Conservation (phyloP, 2,113 vertebrate species). For the Gymnocephalus cernua region DNA sequence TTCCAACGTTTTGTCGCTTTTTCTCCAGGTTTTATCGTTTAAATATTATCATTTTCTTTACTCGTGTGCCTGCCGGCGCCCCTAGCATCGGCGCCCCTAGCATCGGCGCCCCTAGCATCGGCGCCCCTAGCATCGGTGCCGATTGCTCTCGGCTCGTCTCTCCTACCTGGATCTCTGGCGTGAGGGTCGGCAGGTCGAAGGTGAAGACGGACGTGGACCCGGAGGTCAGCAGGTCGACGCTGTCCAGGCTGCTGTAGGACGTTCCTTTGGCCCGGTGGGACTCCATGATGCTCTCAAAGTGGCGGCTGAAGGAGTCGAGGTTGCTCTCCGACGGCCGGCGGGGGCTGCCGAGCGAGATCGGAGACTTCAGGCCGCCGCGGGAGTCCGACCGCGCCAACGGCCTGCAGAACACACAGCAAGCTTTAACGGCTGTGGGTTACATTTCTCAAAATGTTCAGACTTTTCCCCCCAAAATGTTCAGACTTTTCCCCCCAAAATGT, state of each 20-base stretch:
- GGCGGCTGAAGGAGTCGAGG: slow-evolving; percentile 96
- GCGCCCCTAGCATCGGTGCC: too few species aligned
- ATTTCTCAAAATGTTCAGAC: too few species aligned
- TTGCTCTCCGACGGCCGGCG: slow-evolving; percentile 89
- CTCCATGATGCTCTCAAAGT: slow-evolving; percentile 98
- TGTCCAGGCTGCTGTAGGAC: slow-evolving; percentile 97
- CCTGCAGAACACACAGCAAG: slow-evolving; percentile 35
- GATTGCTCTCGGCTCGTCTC: too few species aligned
- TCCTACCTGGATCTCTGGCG: slow-evolving; percentile 88
- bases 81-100: too few species aligned
- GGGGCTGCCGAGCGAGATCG: slow-evolving; percentile 87
- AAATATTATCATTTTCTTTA: too few species aligned
- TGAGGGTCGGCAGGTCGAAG: slow-evolving; percentile 92
- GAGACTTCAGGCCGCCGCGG: slow-evolving; percentile 86
- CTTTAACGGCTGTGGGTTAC: neutral
- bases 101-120: too few species aligned
- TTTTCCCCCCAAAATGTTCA: too few species aligned
- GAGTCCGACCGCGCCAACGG: slow-evolving; percentile 35
- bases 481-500: too few species aligned
- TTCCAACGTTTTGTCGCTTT: too few species aligned
- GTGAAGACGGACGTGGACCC: slow-evolving; percentile 89
- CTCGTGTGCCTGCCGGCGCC: too few species aligned
- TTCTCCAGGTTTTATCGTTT: too few species aligned
- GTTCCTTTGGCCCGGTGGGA: slow-evolving; percentile 97
- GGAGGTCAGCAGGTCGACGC: slow-evolving; percentile 91